Evolutionary conservation across 2,113 vertebrate genomes (phyloP).

Genomic region (Phaethornis superciliosus): DNA sequence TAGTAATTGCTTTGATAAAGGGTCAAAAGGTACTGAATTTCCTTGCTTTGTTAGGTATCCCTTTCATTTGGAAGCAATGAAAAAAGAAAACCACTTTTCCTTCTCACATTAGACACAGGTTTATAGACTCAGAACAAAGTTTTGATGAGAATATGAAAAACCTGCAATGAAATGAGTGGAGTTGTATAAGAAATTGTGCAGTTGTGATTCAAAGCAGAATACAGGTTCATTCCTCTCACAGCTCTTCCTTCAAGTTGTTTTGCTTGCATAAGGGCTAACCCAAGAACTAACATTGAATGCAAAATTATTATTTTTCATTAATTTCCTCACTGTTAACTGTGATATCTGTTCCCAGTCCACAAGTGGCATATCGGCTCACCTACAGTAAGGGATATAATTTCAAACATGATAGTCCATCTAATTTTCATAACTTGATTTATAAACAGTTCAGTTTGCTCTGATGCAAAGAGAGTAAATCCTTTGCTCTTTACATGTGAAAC

Average conservation of each 20-base stretch:
- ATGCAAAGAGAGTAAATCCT: neutral
- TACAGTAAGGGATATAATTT: neutral
- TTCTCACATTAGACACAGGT: neutral
- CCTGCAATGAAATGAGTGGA: neutral
- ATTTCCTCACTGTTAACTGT: neutral
- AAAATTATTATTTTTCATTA: neutral
- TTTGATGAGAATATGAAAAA: neutral
- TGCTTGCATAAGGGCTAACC: neutral
- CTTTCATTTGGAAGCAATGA: neutral
- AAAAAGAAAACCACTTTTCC: neutral
- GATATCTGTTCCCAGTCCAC: neutral
- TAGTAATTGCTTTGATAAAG: neutral
- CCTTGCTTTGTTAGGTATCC: neutral
- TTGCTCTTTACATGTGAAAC: neutral
- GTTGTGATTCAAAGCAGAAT: neutral
- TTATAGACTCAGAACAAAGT: neutral
- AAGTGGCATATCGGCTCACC: neutral
- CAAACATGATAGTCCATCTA: neutral
- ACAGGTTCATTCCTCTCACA: neutral
- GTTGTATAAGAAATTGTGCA: neutral
- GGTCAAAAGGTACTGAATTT: neutral
- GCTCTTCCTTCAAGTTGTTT: neutral
- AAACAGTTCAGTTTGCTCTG: conserved; percentile 9
- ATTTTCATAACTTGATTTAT: neutral
- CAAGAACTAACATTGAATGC: neutral